A percentile compares a stretch with the other conserved stretches of the same genome.
Evolutionary conservation across 2,797 vertebrate species (phyloP).

Genomic region (Sebastes vulpes): DNA sequence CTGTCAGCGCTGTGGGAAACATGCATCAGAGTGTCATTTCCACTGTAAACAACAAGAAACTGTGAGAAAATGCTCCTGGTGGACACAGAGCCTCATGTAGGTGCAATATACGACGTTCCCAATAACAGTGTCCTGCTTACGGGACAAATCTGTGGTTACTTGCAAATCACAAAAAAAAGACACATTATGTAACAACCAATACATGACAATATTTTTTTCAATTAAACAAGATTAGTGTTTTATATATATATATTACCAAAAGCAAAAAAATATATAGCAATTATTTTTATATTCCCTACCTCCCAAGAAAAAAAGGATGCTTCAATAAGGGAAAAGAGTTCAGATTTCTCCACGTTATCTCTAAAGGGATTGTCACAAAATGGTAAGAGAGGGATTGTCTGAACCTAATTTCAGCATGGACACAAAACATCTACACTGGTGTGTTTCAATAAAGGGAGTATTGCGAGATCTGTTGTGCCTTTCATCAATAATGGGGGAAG

Average conservation of each 20-base stretch:
- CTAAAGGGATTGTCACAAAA: conserved; percentile 54
- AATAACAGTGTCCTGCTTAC: conserved; percentile 35
- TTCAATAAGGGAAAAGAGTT: conserved; percentile 21
- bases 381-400: conserved; percentile 8
- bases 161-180: conserved; percentile 22
- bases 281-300: conserved; percentile 44
- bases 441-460: conserved; percentile 67
- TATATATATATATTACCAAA: conserved; percentile 56
- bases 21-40: conserved; percentile 47
- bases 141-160: conserved; percentile 26
- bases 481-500: not conserved
- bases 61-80: conserved; percentile 5
- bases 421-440: conserved; percentile 23
- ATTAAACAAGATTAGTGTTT: conserved; percentile 56
- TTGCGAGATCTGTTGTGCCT: conserved; percentile 53
- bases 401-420: conserved; percentile 15
- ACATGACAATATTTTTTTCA: conserved; percentile 55
- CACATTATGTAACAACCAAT: conserved; percentile 48
- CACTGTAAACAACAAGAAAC: conserved; percentile 37
- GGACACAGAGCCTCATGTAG: conserved; percentile 52
- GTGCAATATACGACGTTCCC: conserved; percentile 28
- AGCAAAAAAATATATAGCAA: conserved; percentile 57
- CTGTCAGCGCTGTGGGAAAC: conserved; percentile 46
- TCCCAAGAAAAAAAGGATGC: conserved; percentile 17
- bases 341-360: conserved; percentile 21